A percentile compares a stretch with the other conserved stretches of the same genome.
These are phyloP conservation scores for Actinia tenebrosa DNA, from an alignment of 64 coral and sea anemone genomes.

Conservation along the genomic window DNA sequence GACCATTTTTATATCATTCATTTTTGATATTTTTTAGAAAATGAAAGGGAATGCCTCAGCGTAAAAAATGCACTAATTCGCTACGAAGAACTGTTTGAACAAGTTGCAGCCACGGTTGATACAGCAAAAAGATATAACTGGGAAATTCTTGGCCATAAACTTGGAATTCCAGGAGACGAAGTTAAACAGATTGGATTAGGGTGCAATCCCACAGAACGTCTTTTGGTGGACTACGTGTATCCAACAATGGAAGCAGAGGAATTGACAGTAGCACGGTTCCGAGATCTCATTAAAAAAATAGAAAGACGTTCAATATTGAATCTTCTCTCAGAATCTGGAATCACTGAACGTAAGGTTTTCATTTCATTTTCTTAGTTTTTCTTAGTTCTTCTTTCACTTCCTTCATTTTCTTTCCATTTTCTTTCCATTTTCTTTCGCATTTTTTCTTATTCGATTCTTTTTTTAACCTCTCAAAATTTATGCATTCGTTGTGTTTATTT, in stretches of 20 bases:
- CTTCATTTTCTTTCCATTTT: neutral
- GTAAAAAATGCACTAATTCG: neutral
- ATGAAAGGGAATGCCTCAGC: neutral
- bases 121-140: neutral
- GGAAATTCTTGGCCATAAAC: neutral
- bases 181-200: neutral
- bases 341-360: neutral
- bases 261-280: neutral
- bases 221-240: neutral
- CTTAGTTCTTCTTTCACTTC: neutral
- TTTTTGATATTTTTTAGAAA: neutral
- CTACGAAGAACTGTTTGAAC: neutral
- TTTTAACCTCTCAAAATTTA: too few species aligned
- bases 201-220: neutral
- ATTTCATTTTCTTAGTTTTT: neutral
- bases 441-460: too few species aligned
- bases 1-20: neutral
- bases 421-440: too few species aligned
- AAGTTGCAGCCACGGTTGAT: neutral
- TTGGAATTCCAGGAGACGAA: neutral
- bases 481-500: too few species aligned
- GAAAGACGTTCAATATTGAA: neutral
- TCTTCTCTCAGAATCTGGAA: neutral
- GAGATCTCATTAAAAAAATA: neutral
- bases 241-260: neutral